These are phyloP conservation scores for Oscheius sp. DNA, from an alignment of 2,888 invertebrate species.

Conservation along the genomic window DNA sequence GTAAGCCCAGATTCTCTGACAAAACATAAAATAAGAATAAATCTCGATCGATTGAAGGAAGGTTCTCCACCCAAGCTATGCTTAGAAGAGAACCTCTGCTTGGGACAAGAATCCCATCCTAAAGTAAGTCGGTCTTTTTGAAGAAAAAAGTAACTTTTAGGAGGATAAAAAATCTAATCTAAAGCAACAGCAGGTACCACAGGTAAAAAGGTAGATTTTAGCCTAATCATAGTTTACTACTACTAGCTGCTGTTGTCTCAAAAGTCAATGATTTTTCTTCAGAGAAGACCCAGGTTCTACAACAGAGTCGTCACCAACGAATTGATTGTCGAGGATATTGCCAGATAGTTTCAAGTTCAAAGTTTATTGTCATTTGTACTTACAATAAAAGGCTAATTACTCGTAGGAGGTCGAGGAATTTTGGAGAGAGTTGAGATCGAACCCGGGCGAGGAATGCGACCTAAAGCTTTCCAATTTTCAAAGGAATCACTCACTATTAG, in stretches of 20 bases:
- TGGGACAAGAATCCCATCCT: background rate
- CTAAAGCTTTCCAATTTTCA: background rate
- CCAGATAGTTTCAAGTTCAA: background rate
- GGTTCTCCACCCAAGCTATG: conserved; percentile 36
- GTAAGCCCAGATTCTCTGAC: conserved; percentile 6
- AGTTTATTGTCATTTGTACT: too few species aligned
- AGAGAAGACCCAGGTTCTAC: background rate
- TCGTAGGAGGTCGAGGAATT: too few species aligned
- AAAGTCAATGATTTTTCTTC: background rate
- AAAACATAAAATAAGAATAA: too few species aligned
- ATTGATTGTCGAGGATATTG: conserved; percentile 12
- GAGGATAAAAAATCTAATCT: background rate
- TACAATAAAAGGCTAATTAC: too few species aligned
- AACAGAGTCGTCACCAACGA: background rate
- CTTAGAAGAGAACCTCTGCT: conserved; percentile 36
- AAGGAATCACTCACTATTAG: background rate
- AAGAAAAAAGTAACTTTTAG: background rate
- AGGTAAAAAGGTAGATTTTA: background rate
- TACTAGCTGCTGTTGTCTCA: background rate
- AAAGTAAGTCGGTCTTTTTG: background rate
- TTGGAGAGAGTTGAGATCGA: too few species aligned
- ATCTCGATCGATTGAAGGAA: conserved; percentile 34
- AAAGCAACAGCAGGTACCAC: background rate
- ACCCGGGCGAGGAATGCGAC: background rate
- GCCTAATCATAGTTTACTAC: background rate